Evolutionary conservation across 2,888 invertebrate species (phyloP), one percentile per base, ranked within the genome.

Genomic region (Himalopsyche kuldschensis): DNA sequence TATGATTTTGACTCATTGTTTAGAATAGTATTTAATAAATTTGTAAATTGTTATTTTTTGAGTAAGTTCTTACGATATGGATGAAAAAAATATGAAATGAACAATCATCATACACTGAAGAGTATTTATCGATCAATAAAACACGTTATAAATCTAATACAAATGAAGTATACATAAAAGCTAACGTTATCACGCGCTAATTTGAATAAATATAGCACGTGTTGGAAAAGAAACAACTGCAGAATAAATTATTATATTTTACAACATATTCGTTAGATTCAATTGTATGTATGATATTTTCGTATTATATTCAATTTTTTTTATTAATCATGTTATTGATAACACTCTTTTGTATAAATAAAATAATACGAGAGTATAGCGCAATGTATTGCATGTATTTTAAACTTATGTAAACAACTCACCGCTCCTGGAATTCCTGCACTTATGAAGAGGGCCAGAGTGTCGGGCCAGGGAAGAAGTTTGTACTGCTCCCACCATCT

Each of bases 401-500:
- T 41, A 41, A 15, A 46, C n/a, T 4, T 6, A n/a, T 78, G 4
- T 4, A 5, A 10, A 47, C 31, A 92, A 94, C 95, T 95, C 91
- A 96, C 96, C 93, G 95, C 95, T 90, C 97, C 97, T 88, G 97
- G 96, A 89, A 97, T 96, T 86, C 96, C 97, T 8, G 97, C 97
- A 88, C 97, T 97, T 90, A 97, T 95, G 91, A 97, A 97, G 86
- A 98, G 94, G 75, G 97, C 97, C 87, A 97, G 93, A 85, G 97
- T 97, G 91, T 98, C 98, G 0, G 98, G 98, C 97, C 98, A 97
- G 5, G 98, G 98, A 87, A 98, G 92, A 86, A 97, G 92, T 90
- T 95, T 95, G 92, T 97, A 98, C 90, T 98, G 98, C 89, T 97
- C 97, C 98, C 98, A 98, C 98, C 98, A 98, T 88, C 98, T 93